phyloP scores from a whole-genome alignment of 1,140 invertebrate species.

The Fragariocoptes setiger region DNA sequence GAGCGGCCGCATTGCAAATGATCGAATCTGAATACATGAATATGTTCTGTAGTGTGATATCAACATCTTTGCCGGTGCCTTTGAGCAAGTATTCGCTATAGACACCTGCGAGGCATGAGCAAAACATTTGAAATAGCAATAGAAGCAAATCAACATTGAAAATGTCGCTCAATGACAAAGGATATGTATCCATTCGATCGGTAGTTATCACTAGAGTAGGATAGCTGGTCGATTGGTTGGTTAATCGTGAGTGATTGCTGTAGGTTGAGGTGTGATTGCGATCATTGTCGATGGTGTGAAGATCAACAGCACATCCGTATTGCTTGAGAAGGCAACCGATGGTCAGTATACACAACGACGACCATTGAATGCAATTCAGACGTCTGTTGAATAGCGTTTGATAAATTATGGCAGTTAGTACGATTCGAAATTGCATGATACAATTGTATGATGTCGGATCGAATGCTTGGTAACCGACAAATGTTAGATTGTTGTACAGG shows the following conservation, averaged over 20 bases:
- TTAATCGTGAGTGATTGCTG: background rate
- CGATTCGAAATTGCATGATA: slow-evolving; percentile 62
- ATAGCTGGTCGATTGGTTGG: background rate
- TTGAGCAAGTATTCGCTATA: slow-evolving; percentile 87
- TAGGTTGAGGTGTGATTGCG: too few species aligned
- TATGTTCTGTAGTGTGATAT: slow-evolving; percentile 72
- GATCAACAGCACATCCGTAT: too few species aligned
- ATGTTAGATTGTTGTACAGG: slow-evolving; percentile 75
- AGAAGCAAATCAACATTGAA: slow-evolving; percentile 9
- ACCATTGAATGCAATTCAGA: slow-evolving; percentile 50
- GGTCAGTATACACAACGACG: slow-evolving; percentile 51
- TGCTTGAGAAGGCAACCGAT: slow-evolving; percentile 71
- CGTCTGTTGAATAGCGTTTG: slow-evolving; percentile 62
- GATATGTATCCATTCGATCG: background rate
- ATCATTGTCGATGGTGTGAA: background rate
- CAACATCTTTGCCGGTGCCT: slow-evolving; percentile 30
- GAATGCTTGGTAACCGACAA: slow-evolving; percentile 55
- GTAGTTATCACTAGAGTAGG: background rate
- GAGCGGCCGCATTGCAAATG: slow-evolving; percentile 39
- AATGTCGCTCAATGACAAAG: slow-evolving; percentile 1
- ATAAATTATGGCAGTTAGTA: slow-evolving; percentile 64
- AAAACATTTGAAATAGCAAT: slow-evolving; percentile 39
- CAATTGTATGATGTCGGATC: slow-evolving; percentile 81
- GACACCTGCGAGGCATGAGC: slow-evolving; percentile 70
- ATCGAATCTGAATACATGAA: slow-evolving; percentile 89